These are phyloP conservation scores for Linepithema humile DNA, from an alignment of 1,140 invertebrate species.

Conservation along the genomic window DNA sequence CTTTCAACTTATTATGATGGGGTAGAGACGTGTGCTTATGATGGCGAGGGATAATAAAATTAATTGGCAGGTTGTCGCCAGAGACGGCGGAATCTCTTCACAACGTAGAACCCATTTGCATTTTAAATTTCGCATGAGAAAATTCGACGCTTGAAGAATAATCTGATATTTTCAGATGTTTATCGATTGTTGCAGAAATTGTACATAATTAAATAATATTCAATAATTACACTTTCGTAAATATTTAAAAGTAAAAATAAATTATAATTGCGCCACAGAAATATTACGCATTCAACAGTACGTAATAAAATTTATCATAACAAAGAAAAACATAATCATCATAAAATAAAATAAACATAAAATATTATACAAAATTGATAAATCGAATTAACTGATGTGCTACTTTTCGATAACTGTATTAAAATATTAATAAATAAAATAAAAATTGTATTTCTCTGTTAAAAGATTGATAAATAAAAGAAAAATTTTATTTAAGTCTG, in stretches of 20 bases:
- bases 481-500: background rate
- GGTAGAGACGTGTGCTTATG: constrained; percentile 7
- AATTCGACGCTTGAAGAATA: constrained; percentile 42
- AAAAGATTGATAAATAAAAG: no score
- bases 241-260: background rate
- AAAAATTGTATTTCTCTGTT: no score
- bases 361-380: no score
- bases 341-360: no score
- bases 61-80: constrained; percentile 76
- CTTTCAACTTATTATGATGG: background rate
- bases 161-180: background rate
- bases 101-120: constrained; percentile 74
- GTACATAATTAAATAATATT: no score
- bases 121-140: constrained; percentile 74
- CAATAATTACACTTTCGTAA: background rate
- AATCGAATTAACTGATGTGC: no score
- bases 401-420: background rate
- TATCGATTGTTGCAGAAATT: background rate
- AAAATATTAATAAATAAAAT: background rate
- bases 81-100: constrained; percentile 58
- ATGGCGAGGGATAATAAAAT: constrained; percentile 74
- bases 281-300: background rate
- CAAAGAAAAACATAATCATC: no score
- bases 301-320: background rate
- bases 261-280: no score